phyloP scores from a whole-genome alignment of 1,140 invertebrate species.

The Euborellia annulipes region DNA sequence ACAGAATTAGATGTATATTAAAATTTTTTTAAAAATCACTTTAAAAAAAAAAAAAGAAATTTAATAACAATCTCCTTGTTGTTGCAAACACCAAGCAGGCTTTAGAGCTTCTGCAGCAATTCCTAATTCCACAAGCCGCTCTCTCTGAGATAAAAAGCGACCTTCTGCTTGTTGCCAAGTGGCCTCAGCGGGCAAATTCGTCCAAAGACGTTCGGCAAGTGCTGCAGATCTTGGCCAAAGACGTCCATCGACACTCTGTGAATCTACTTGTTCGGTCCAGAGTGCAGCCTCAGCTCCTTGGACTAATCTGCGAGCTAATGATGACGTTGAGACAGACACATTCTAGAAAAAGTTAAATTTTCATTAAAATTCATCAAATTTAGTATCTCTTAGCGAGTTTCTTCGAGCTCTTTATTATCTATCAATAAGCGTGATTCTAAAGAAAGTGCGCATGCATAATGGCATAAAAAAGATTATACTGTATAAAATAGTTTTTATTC shows the following conservation, averaged over 20 bases:
- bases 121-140: conserved; percentile 40
- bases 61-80: conserved; percentile 44
- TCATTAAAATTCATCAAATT: too few relatives aligned
- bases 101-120: conserved; percentile 50
- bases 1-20: too few relatives aligned
- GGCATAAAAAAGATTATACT: too few relatives aligned
- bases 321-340: neutral
- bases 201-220: conserved; percentile 64
- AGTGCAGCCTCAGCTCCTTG: conserved; percentile 57
- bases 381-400: too few relatives aligned
- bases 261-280: conserved; percentile 43
- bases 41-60: too few relatives aligned
- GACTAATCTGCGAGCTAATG: conserved; percentile 17
- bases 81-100: conserved; percentile 57
- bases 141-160: conserved; percentile 43
- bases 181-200: conserved; percentile 34
- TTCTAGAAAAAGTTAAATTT: neutral
- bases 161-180: conserved; percentile 21
- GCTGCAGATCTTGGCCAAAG: conserved; percentile 67
- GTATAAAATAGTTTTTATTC: too few relatives aligned
- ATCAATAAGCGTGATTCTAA: too few relatives aligned
- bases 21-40: too few relatives aligned
- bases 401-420: too few relatives aligned
- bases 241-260: conserved; percentile 41
- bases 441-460: too few relatives aligned